These are phyloP conservation scores for Pangasius sanitwongsei DNA, from an alignment of 2,797 vertebrate species.

Conservation along the genomic window DNA sequence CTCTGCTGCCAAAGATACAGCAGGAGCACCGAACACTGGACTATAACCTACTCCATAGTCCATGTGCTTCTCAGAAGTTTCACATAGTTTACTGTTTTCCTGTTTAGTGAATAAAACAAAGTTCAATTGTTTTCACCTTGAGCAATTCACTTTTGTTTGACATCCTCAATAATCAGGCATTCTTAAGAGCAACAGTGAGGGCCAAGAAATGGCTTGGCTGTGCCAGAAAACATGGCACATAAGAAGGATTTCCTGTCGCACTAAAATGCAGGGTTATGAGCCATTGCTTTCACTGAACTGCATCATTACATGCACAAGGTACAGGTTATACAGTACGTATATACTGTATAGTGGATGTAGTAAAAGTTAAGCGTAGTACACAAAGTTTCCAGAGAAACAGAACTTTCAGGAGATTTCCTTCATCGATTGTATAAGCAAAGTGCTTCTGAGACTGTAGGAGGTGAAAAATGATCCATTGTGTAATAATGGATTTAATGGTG, in stretches of 20 bases:
- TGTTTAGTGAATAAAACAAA: slow-evolving; percentile 66
- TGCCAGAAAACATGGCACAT: not conserved
- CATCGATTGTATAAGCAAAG: not conserved
- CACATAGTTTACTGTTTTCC: slow-evolving; percentile 64
- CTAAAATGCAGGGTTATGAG: not conserved
- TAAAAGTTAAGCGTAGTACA: not conserved
- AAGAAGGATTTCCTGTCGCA: slow-evolving; percentile 14
- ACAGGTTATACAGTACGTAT: not conserved
- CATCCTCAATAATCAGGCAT: slow-evolving; percentile 64
- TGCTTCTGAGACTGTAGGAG: not conserved
- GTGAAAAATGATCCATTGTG: not conserved
- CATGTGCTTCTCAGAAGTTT: slow-evolving; percentile 44
- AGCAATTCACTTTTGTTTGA: slow-evolving; percentile 70
- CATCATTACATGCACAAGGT: not conserved
- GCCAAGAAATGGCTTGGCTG: slow-evolving; percentile 46
- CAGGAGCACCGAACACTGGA: slow-evolving; percentile 28
- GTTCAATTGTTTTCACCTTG: slow-evolving; percentile 66
- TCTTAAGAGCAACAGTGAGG: slow-evolving; percentile 51
- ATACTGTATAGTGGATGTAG: not conserved
- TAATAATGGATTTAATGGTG: slow-evolving; percentile 3
- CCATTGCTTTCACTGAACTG: not conserved
- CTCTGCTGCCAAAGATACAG: slow-evolving; percentile 19
- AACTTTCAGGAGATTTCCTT: not conserved
- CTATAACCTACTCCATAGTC: slow-evolving; percentile 44
- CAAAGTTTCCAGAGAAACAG: not conserved